A percentile compares a stretch with the other conserved stretches of the same genome.
These are phyloP conservation scores for Toxonevra muliebris DNA, from an alignment of 2,888 invertebrate species.

Conservation along the genomic window DNA sequence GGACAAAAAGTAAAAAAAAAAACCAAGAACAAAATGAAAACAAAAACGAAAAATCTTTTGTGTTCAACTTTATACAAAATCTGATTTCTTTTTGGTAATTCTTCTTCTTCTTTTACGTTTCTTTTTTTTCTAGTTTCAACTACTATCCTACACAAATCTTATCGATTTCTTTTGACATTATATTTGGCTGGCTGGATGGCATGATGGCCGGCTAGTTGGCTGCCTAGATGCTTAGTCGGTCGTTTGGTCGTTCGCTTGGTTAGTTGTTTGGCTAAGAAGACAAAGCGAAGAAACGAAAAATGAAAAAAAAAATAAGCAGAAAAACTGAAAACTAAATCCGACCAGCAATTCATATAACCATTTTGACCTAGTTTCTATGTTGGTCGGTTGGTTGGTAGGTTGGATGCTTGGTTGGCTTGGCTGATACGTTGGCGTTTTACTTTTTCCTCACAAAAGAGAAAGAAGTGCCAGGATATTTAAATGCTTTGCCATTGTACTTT, in stretches of 20 bases:
- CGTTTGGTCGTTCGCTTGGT: too few species aligned
- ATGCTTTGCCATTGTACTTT: background rate
- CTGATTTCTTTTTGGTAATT: slow-evolving; percentile 1
- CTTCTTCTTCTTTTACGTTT: background rate
- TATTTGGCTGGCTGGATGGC: slow-evolving; percentile 1
- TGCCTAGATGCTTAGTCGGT: too few species aligned
- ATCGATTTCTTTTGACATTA: slow-evolving; percentile 34
- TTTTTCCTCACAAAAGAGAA: background rate
- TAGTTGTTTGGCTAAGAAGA: too few species aligned
- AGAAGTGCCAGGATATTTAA: slow-evolving; percentile 7
- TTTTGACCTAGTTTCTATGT: slow-evolving; percentile 40
- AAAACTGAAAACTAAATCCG: background rate
- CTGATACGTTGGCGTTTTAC: background rate
- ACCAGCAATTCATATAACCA: slow-evolving; percentile 40
- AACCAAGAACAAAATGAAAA: background rate
- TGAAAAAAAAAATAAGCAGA: background rate
- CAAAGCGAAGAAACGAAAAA: too few species aligned
- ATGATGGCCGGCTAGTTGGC: too few species aligned
- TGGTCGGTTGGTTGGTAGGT: slow-evolving; percentile 8
- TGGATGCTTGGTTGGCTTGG: slow-evolving; percentile 8
- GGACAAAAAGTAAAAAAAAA: background rate
- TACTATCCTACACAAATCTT: slow-evolving; percentile 23
- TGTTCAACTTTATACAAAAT: background rate
- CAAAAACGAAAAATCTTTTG: background rate
- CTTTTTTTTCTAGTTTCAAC: slow-evolving; percentile 3